Base-by-base conservation (phyloP, 2,797 vertebrate species). In the Pipistrellus kuhlii region DNA sequence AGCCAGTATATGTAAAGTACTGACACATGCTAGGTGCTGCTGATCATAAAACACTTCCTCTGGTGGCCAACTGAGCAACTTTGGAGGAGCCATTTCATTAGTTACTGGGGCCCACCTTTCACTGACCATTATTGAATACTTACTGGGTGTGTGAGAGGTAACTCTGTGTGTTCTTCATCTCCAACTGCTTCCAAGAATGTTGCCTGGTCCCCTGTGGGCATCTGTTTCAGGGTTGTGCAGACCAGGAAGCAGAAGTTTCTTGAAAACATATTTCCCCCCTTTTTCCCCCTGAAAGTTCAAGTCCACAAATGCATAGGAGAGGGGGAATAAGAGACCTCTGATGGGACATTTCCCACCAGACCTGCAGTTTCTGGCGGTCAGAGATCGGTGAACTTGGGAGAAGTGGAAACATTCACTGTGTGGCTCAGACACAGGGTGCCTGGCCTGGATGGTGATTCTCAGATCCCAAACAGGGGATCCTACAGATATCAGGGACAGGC, bases 221-320 rank as follows among this genome's bases (percentile, higher is more conserved):
- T 32, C 90, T 27, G 35, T 86, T 66, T 86, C 21, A 92, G 68
- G 25, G 6, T 59, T 85, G 57, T 77, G 27, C 62, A 64, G 35
- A 77, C 6, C 20, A 66, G 64, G 32, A 92, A 87, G 59, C 6
- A 32, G 35, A 85, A 51, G 21, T 71, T 75, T 68, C 75, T 88
- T 78, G 20, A 77, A 76, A 88, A 27, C 10, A 23, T 2, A 20
- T 77, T 25, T 30, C 68, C 20, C 10, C 15, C 13, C 13, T 73
- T 64, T 78, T 20, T 90, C 73, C 23, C 25, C 57, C 57, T 59
- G 41, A 71, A 90, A 73, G 18, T 80, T 77, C 21, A 27, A 35
- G 38, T 2, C n/a, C 32, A 46, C 15, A 53, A 48, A 9, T 12
- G 14, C 35, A 30, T 0, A 2, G 6, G 23, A 4, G 10, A 4